These are phyloP conservation scores for Acridotheres tristis DNA, from an alignment of 2,797 vertebrate genomes.

Conservation along the genomic window DNA sequence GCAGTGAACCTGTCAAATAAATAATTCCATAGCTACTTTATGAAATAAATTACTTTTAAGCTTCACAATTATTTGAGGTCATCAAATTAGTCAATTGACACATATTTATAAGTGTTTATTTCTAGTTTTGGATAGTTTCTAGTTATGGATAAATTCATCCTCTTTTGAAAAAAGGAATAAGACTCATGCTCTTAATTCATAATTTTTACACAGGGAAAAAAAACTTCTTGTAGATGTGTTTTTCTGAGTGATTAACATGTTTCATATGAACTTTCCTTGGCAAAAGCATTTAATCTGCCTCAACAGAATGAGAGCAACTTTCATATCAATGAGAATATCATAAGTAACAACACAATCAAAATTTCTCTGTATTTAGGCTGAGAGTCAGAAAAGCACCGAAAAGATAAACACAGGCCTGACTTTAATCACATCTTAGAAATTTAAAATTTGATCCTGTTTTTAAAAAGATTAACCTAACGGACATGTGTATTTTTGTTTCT, in stretches of 20 bases:
- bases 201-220: not conserved
- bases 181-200: not conserved
- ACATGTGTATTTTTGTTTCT: conserved; percentile 26
- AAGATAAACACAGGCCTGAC: not conserved
- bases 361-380: not conserved
- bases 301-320: not conserved
- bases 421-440: not conserved
- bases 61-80: not conserved
- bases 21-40: not conserved
- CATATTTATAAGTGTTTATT: not conserved
- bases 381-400: not conserved
- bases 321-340: not conserved
- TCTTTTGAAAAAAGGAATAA: not conserved
- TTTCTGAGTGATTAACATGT: not conserved
- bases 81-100: not conserved
- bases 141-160: not conserved
- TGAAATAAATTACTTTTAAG: not conserved
- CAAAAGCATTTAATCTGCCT: not conserved
- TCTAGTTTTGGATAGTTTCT: not conserved
- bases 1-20: not conserved
- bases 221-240: not conserved
- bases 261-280: not conserved
- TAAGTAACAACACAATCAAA: not conserved
- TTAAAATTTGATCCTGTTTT: not conserved
- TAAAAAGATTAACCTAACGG: not conserved